These are phyloP conservation scores for Hyposoter didymator DNA, from an alignment of 2,888 invertebrate genomes.

Conservation along the genomic window DNA sequence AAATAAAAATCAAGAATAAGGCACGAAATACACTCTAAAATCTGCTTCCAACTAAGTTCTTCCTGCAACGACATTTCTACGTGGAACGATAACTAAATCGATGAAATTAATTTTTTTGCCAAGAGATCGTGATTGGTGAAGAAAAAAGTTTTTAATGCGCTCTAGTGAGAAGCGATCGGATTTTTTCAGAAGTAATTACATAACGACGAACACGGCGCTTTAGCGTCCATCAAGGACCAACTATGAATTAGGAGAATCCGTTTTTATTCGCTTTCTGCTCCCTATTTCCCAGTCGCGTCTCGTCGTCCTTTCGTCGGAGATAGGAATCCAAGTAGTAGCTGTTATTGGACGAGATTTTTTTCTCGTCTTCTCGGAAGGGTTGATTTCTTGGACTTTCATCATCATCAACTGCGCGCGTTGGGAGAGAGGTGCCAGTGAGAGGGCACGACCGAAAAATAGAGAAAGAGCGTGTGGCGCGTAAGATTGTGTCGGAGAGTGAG, in stretches of 20 bases:
- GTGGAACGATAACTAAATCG: background rate
- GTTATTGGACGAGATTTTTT: background rate
- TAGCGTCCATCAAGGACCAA: slow-evolving; percentile 30
- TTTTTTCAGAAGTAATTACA: slow-evolving; percentile 39
- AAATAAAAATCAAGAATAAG: background rate
- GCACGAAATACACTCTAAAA: too few relatives aligned
- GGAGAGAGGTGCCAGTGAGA: slow-evolving; percentile 43
- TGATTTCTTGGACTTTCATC: slow-evolving; percentile 48
- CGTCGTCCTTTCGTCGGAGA: slow-evolving; percentile 4
- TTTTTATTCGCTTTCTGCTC: slow-evolving; percentile 11
- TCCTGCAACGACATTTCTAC: background rate
- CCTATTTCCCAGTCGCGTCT: slow-evolving; percentile 10
- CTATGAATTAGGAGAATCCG: slow-evolving; percentile 35
- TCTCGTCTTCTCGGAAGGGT: slow-evolving; percentile 49
- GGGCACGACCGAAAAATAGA: background rate
- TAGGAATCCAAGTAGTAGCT: background rate
- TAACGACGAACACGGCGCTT: background rate
- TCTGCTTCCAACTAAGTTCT: background rate
- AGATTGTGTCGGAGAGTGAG: slow-evolving; percentile 22
- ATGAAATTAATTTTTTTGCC: background rate
- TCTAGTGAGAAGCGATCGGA: background rate
- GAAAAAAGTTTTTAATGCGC: background rate
- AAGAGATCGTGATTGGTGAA: background rate
- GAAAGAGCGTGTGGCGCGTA: background rate
- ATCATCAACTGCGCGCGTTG: slow-evolving; percentile 42